Base-by-base conservation (phyloP, 2,888 invertebrate species). In the Apomyelois bistriatella region DNA sequence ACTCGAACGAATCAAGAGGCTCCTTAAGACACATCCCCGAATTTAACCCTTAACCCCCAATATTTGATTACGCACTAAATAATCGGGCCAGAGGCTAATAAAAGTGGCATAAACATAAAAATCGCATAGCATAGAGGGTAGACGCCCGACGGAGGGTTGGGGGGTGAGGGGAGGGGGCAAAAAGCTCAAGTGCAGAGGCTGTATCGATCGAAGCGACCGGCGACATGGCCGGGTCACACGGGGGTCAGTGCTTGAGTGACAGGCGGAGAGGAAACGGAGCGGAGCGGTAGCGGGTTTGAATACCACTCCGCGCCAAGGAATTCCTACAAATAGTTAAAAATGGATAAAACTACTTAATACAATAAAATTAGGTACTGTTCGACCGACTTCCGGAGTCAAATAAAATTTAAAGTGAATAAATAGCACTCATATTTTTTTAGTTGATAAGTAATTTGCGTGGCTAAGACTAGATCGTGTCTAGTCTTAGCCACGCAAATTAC, bases 181-280 rank as follows among this genome's bases (percentile, higher is more conserved):
- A 85, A 85, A 84, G 84, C 85, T 85, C 81, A 86, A 86, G 86
- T 85, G 87, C 85, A 85, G 88, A 89, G 84, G 89, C 89, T 89
- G 88, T 88, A 89, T 89, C 86, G 89, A 89, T 87, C 85, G 79
- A 55, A 54, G 75, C 65, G 68, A 73, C 74, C 72, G 76, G 65
- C 85, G 88, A 88, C 88, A 87, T 74, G 86, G 82, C 88, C 79
- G 85, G 88, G 88, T 88, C 88, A 86, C 85, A 83, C 66, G 64
- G 62, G 57, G 13, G 46, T 7, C 15, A 46, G 3, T 9, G 22
- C 57, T 53, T 32, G 15, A 35, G 58, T 64, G 60, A 48, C 32
- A 37, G 54, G 64, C 55, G 59, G 53, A 60, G 64, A 66, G 70
- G 62, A 42, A 43, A 37, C 36, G 36, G 32, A 60, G 64, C 66